Percentiles rank a stretch among this genome's conserved stretches.
Conservation (phyloP, 2,797 vertebrate species). For the Leptodactylus fallax region DNA sequence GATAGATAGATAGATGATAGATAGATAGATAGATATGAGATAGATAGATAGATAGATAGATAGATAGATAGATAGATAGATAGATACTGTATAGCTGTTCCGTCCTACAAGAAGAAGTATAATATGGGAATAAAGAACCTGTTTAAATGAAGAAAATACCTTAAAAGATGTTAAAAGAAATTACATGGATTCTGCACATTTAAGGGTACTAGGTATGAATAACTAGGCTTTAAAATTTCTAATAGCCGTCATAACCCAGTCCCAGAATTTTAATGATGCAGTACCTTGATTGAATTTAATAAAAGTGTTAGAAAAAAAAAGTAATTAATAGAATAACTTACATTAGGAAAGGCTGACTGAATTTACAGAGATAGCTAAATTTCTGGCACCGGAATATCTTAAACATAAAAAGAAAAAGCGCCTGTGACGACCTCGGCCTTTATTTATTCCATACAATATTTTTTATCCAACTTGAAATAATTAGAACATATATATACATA, state of each 20-base stretch:
- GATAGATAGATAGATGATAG: too few relatives aligned
- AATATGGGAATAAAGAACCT: slow-evolving; percentile 53
- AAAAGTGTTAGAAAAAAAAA: slow-evolving; percentile 70
- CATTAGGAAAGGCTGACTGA: slow-evolving; percentile 65
- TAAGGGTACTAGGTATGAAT: slow-evolving; percentile 76
- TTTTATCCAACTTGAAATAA: neutral
- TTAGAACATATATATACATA: neutral
- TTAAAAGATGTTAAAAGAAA: slow-evolving; percentile 13
- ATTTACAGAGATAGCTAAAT: slow-evolving; percentile 64
- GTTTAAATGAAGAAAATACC: slow-evolving; percentile 71
- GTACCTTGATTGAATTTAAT: slow-evolving; percentile 69
- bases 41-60: neutral
- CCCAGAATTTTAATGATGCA: slow-evolving; percentile 70
- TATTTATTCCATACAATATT: slow-evolving; percentile 19
- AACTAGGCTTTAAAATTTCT: slow-evolving; percentile 78
- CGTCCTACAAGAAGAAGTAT: neutral
- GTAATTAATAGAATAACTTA: slow-evolving; percentile 67
- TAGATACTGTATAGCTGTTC: neutral
- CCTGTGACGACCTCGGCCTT: neutral
- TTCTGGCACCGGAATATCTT: slow-evolving; percentile 15
- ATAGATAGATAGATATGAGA: too few relatives aligned
- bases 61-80: neutral
- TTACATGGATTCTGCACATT: slow-evolving; percentile 70
- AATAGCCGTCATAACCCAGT: slow-evolving; percentile 76
- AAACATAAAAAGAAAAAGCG: neutral